Conservation (phyloP, 2,888 invertebrate species). For the Sesia apiformis region DNA sequence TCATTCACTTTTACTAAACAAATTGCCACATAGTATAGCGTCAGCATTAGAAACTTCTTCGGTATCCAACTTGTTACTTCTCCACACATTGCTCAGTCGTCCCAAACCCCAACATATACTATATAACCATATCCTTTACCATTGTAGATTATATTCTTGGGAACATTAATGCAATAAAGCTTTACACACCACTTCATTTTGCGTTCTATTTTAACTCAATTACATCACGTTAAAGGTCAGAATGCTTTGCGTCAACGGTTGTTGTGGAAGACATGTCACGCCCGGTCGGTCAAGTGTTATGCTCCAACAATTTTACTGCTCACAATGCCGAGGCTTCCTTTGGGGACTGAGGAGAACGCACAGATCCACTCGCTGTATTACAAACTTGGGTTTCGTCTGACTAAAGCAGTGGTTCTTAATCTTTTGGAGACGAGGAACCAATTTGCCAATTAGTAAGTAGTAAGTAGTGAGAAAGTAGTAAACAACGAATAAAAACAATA, state of each 20-base stretch:
- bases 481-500: too few relatives aligned
- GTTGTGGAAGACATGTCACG: slow-evolving; percentile 20
- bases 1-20: too few relatives aligned
- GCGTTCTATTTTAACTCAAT: slow-evolving; percentile 5
- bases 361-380: not conserved
- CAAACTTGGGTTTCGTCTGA: not conserved
- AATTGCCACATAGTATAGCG: too few relatives aligned
- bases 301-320: slow-evolving; percentile 45
- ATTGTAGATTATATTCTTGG: slow-evolving; percentile 4
- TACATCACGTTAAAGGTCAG: slow-evolving; percentile 9
- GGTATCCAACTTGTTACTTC: too few relatives aligned
- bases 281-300: slow-evolving; percentile 28
- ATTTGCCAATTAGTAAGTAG: too few relatives aligned
- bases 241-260: slow-evolving; percentile 8
- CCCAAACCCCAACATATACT: not conserved
- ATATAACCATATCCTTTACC: not conserved
- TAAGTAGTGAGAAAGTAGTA: too few relatives aligned
- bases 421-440: too few relatives aligned
- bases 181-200: slow-evolving; percentile 15
- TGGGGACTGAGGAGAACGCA: slow-evolving; percentile 14
- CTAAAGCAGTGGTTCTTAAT: not conserved
- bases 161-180: slow-evolving; percentile 30
- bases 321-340: slow-evolving; percentile 32
- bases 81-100: too few relatives aligned
- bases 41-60: too few relatives aligned